A percentile compares a stretch with the other conserved stretches of the same genome.
Evolutionary conservation across 2,113 vertebrate species (phyloP).

Genomic region (Oncorhynchus tshawytscha): DNA sequence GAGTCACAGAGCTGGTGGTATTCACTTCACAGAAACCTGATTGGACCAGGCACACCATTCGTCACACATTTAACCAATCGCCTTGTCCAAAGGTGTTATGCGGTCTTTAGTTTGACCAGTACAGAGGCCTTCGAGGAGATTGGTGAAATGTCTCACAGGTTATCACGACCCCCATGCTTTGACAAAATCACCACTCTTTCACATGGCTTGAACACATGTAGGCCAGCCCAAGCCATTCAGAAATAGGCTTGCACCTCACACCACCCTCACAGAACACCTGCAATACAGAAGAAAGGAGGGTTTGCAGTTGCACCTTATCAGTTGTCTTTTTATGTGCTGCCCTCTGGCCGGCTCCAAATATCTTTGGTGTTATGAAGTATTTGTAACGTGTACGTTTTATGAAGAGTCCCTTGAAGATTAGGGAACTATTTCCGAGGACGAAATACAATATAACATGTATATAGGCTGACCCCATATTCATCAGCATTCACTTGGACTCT

Average conservation of each 20-base stretch:
- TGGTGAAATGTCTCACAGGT: background rate
- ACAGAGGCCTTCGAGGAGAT: background rate
- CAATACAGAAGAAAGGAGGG: background rate
- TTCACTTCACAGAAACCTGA: conserved; percentile 27
- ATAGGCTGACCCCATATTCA: too few relatives aligned
- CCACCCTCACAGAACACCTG: background rate
- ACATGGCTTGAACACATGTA: conserved; percentile 30
- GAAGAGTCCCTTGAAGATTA: too few relatives aligned
- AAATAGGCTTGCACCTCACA: background rate
- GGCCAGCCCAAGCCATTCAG: background rate
- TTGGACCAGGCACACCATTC: conserved; percentile 33
- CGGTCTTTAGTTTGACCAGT: background rate
- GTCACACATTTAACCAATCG: conserved; percentile 42
- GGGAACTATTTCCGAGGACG: too few relatives aligned
- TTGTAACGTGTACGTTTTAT: too few relatives aligned
- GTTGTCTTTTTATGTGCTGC: background rate
- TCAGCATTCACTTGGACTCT: too few relatives aligned
- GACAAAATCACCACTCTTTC: conserved; percentile 31
- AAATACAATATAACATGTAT: too few relatives aligned
- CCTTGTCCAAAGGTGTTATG: conserved; percentile 17
- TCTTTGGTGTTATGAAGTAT: too few relatives aligned
- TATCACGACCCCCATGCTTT: background rate
- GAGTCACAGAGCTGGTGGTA: conserved; percentile 22
- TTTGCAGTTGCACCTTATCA: background rate
- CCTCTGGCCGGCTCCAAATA: too few relatives aligned